Evolutionary conservation across 2,797 vertebrate species (phyloP).

Genomic region (Mustela erminea): DNA sequence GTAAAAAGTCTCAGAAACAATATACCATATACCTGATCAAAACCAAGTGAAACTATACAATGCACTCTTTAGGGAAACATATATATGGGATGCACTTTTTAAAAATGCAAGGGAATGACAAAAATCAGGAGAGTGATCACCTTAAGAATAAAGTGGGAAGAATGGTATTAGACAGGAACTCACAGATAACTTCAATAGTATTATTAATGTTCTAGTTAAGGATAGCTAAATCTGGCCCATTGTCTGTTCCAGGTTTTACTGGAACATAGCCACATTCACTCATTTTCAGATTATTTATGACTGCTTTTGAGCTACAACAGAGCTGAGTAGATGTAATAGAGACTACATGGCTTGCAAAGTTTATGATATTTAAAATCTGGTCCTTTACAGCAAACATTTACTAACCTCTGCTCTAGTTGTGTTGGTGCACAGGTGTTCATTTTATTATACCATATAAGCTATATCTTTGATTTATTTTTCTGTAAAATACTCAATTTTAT

Average conservation of each 20-base stretch:
- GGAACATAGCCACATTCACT: not conserved
- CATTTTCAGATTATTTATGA: not conserved
- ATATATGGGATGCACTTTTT: not conserved
- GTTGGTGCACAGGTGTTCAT: not conserved
- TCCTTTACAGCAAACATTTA: not conserved
- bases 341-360: not conserved
- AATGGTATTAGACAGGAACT: not conserved
- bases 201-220: not conserved
- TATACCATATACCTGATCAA: not conserved
- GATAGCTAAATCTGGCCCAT: not conserved
- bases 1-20: not conserved
- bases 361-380: slow-evolving; percentile 24
- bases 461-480: not conserved
- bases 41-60: slow-evolving; percentile 38
- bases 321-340: not conserved
- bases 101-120: not conserved
- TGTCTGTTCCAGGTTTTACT: not conserved
- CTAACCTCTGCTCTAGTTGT: not conserved
- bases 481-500: not conserved
- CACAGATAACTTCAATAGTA: not conserved
- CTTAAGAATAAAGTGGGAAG: slow-evolving; percentile 15
- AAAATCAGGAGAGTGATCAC: not conserved
- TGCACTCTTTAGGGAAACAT: not conserved
- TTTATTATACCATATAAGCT: slow-evolving; percentile 35
- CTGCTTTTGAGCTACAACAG: not conserved